Evolutionary conservation across 2,113 vertebrate species (phyloP), one percentile per base, ranked within the genome.

Genomic region (Tamias sibiricus): DNA sequence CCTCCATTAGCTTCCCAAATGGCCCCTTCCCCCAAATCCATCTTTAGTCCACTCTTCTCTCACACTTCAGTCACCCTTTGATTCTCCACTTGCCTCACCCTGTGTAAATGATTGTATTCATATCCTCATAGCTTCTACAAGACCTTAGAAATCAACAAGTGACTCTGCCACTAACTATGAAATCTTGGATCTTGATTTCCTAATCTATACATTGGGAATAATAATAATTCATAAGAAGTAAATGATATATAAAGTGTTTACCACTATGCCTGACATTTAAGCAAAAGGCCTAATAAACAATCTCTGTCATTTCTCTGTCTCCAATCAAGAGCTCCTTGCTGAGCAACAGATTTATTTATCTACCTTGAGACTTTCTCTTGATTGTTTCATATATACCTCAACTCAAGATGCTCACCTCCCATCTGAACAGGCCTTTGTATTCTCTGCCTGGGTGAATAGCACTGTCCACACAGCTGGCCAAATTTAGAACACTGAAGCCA

Each of bases 161-260:
- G 74, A 76, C 28, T 69, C 37, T 76, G 26, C 35, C 22, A 81
- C 9, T 86, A 57, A 74, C 44, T 87, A 30, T 54, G 16, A 87
- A 88, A 86, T 6, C 75, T 87, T 72, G 32, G 37, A 76, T 35
- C n/a, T 57, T 92, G 54, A 42, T 86, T 90, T 95, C 26, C 22
- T 85, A 71, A 79, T 79, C 32, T 72, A 74, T 77, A 79, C 87
- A 90, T 54, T 68, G 40, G 47, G 17, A 94, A 90, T 42, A 93
- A 86, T 69, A 40, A 92, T 47, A 76, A 82, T 54, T 87, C 71
- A 84, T 64, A 87, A 92, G 54, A 26, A 94, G 16, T 90, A 97
- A 92, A 83, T 59, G 64, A 75, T 26, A 17, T 20, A 52, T 64
- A 74, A 92, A 71, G 54, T 80, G 28, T 82, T 59, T 95, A 52